phyloP scores from a whole-genome alignment of 1,140 invertebrate species.

The Dinothrombium tinctorium region DNA sequence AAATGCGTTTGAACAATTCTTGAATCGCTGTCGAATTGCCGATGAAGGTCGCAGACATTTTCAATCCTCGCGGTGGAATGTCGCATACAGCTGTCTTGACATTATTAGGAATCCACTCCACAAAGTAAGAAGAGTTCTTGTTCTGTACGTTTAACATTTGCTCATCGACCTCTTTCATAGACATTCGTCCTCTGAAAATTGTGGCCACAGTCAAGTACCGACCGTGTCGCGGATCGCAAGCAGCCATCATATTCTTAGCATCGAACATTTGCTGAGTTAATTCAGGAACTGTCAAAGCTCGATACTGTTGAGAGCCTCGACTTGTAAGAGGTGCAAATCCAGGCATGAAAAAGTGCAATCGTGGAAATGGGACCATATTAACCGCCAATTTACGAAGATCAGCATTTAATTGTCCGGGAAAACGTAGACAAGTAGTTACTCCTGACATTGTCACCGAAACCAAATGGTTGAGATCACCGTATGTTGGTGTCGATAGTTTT shows the following conservation, averaged over 20 bases:
- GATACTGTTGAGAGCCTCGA: conserved; percentile 55
- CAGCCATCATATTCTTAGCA: conserved; percentile 49
- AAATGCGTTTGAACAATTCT: conserved; percentile 49
- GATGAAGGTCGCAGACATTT: conserved; percentile 75
- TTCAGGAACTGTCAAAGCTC: conserved; percentile 53
- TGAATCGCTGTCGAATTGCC: conserved; percentile 66
- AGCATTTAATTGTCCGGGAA: conserved; percentile 36
- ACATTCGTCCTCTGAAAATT: conserved; percentile 28
- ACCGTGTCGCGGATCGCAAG: conserved; percentile 42
- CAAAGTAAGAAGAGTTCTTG: conserved; percentile 37
- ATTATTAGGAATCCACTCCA: conserved; percentile 44
- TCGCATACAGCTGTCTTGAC: conserved; percentile 23
- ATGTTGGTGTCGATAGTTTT: conserved; percentile 34
- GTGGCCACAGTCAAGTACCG: conserved; percentile 41
- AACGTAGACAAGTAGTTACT: conserved; percentile 30
- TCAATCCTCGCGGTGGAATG: conserved; percentile 52
- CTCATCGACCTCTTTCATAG: conserved; percentile 31
- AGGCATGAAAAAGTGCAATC: conserved; percentile 33
- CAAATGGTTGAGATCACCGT: conserved; percentile 38
- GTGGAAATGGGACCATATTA: conserved; percentile 86
- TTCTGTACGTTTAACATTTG: conserved; percentile 36
- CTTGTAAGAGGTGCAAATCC: conserved; percentile 59
- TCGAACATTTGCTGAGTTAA: conserved; percentile 37
- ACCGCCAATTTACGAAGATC: conserved; percentile 84
- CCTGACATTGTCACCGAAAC: conserved; percentile 31